Conservation (phyloP, 1,140 invertebrate genomes). For the Drosophila lowei region DNA sequence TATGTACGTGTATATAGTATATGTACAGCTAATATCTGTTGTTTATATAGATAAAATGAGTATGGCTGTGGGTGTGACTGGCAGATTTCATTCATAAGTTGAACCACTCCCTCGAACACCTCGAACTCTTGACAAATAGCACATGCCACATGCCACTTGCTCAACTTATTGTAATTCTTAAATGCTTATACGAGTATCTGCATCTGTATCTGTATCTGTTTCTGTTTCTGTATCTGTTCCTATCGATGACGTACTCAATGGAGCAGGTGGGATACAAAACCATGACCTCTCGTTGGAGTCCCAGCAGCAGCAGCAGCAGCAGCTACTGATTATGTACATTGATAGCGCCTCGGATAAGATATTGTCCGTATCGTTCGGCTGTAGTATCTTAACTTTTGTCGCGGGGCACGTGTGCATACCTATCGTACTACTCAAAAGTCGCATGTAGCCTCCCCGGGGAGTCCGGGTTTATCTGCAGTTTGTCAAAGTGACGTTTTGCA, state of each 20-base stretch:
- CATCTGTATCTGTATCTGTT: background rate
- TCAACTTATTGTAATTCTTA: slow-evolving; percentile 54
- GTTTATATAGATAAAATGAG: slow-evolving; percentile 69
- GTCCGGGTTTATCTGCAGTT: slow-evolving; percentile 51
- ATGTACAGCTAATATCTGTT: slow-evolving; percentile 64
- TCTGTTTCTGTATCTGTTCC: slow-evolving; percentile 23
- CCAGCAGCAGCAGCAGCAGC: slow-evolving; percentile 36
- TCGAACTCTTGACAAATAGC: slow-evolving; percentile 52
- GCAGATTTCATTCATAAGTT: slow-evolving; percentile 72
- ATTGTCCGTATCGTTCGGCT: slow-evolving; percentile 68
- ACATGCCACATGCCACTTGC: slow-evolving; percentile 23
- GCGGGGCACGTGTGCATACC: slow-evolving; percentile 63
- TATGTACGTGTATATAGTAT: too few species aligned
- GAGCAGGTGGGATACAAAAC: slow-evolving; percentile 17
- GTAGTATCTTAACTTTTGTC: slow-evolving; percentile 71
- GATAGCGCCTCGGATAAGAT: slow-evolving; percentile 75
- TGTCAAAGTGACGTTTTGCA: slow-evolving; percentile 64
- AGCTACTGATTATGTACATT: slow-evolving; percentile 72
- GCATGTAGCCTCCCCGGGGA: background rate
- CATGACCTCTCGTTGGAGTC: slow-evolving; percentile 51
- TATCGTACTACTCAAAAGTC: slow-evolving; percentile 46
- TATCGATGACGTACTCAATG: slow-evolving; percentile 62
- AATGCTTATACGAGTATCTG: slow-evolving; percentile 1
- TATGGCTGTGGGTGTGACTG: slow-evolving; percentile 54
- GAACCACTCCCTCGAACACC: slow-evolving; percentile 44